phyloP scores from a whole-genome alignment of 1,140 invertebrate species.

The Micrasema minimum region DNA sequence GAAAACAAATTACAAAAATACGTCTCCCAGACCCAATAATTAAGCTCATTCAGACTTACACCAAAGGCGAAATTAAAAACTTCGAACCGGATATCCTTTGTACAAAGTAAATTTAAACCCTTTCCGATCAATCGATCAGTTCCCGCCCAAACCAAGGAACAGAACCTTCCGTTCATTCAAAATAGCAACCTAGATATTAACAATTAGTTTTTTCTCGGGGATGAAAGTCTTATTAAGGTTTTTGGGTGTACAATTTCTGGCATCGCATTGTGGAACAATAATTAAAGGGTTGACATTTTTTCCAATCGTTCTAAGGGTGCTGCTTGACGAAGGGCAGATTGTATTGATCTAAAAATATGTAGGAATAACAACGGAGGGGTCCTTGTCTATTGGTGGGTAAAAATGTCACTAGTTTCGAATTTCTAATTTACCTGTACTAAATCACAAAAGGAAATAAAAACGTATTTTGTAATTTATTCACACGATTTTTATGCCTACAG shows the following conservation, averaged over 20 bases:
- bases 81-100: conserved; percentile 51
- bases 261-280: conserved; percentile 39
- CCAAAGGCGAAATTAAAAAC: conserved; percentile 48
- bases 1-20: conserved; percentile 37
- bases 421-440: conserved; percentile 52
- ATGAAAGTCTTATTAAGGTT: conserved; percentile 33
- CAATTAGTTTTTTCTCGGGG: conserved; percentile 39
- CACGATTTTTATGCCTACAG: conserved; percentile 6
- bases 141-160: conserved; percentile 43
- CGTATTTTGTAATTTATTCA: conserved; percentile 34
- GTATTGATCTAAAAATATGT: conserved; percentile 45
- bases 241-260: conserved; percentile 19
- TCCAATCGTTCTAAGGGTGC: conserved; percentile 40
- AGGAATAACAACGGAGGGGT: conserved; percentile 31
- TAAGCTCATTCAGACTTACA: conserved; percentile 47
- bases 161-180: conserved; percentile 37
- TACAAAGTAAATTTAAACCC: conserved; percentile 43
- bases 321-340: conserved; percentile 48
- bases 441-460: conserved; percentile 11
- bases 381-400: conserved; percentile 34
- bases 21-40: conserved; percentile 41
- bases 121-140: conserved; percentile 51
- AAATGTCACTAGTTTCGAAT: conserved; percentile 51
- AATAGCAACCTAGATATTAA: conserved; percentile 40
- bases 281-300: conserved; percentile 53